Base-by-base conservation (phyloP, 2,113 vertebrate genomes). In the Osmerus eperlanus region DNA sequence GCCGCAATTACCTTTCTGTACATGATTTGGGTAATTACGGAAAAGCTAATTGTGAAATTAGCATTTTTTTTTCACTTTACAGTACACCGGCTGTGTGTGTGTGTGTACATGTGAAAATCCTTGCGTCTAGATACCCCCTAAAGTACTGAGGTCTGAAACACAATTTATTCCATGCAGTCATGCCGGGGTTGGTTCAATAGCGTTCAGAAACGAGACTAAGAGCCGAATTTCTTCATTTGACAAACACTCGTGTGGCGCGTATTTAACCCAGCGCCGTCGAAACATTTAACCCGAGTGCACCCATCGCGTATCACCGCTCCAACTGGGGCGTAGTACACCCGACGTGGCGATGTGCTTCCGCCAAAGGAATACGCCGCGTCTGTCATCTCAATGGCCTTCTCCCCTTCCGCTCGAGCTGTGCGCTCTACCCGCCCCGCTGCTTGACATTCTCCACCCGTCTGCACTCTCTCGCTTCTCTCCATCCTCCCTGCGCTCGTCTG, bases 1-100 rank as follows among this genome's bases (percentile, higher is more conserved):
- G 83, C 82, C 6, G 83, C 84, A 90, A 90, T 91, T 90, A 90
- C 71, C 88, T 89, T 85, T 79, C 84, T 28, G 29, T 80, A 62
- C 86, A 76, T 60, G 66, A 76, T 63, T 75, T 79, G 71, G 65
- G 25, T 89, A 89, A 90, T 91, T 88, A 87, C 81, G 82, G 85
- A 84, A 88, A 87, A 82, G 78, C 83, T 85, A 78, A 89, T 85
- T 84, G 83, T 86, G 78, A 85, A 84, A 86, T 86, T 82, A 83
- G 69, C 84, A 73, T 66, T 81, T 67, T 19, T 19, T 19, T 55
- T 58, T n/a, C 25, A 64, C 70, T 32, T 70, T 82, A 87, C 81
- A 80, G 86, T 83, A 72, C 64, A 67, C 68, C 32, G 66, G 11
- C 36, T 73, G 76, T 13, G 52, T 55, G 63, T 69, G 28, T 60